phyloP scores from a whole-genome alignment of 2,113 vertebrate species.

The Herpailurus yagouaroundi region DNA sequence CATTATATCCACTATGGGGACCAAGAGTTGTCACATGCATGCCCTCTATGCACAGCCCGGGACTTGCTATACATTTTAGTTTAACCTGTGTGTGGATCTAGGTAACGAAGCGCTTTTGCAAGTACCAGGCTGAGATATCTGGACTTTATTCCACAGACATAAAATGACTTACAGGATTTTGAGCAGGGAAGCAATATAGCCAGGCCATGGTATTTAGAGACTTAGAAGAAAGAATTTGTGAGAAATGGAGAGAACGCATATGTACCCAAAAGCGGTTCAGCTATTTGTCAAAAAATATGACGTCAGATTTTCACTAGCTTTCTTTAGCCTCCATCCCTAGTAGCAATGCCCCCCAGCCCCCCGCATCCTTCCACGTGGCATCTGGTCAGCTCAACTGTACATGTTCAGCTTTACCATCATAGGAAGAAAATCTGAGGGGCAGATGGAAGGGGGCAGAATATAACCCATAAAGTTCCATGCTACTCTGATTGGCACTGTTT shows the following conservation, averaged over 20 bases:
- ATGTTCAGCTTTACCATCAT: neutral
- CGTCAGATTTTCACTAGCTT: neutral
- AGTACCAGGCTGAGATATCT: neutral
- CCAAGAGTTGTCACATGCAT: rapidly evolving
- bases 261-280: neutral
- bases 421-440: neutral
- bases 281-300: neutral
- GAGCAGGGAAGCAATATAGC: neutral
- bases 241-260: neutral
- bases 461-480: neutral
- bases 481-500: neutral
- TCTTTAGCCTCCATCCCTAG: neutral
- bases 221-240: neutral
- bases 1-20: neutral
- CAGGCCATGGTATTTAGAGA: neutral
- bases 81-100: neutral
- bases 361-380: neutral
- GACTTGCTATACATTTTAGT: neutral
- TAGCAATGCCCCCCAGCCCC: too few relatives aligned
- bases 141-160: neutral
- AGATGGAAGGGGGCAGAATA: neutral
- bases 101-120: neutral
- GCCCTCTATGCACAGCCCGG: neutral
- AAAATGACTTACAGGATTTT: neutral
- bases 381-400: neutral